Evolutionary conservation across 2,113 vertebrate species (phyloP), one percentile per base, ranked within the genome.

Genomic region (Pelvicachromis taeniatus): DNA sequence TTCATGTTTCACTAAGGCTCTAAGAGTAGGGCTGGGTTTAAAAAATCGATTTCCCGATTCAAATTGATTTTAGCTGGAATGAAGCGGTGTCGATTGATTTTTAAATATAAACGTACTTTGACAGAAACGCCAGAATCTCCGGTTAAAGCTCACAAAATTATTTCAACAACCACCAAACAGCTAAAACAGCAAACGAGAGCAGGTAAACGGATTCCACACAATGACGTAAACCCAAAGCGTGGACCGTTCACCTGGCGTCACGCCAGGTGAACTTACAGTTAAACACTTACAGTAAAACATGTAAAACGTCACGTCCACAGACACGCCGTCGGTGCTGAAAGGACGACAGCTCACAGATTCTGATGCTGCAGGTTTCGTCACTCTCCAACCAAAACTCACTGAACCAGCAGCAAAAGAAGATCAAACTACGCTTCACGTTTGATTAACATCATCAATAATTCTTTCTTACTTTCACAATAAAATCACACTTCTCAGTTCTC

Each of bases 31-130:
- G 6, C 17, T 3, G 59, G 1, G 1, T 63, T 35, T 63, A 4
- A 63, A 63, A n/a, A 63, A 0, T 1, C 0, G 3, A 4, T 35
- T 63, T 3, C 2, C 31, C 17, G n/a, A 2, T 12, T 63, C 17
- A 35, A n/a, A 63, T 63, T 3, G 35, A 4, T 35, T 63, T 35
- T 3, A 1, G 1, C 35, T 3, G 35, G 3, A 35, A 35, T 0
- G 7, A 9, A 9, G 2, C 12, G 59, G 35, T n/a, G 35, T 7
- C n/a, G 17, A 35, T 9, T 61, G 0, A n/a, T 33, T 35, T 61
- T 61, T 61, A 7, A 35, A 7, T 61, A 19, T 35, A 35, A 61
- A 61, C 35, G 31, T 4, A n/a, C 7, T 61, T 35, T 35, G n/a
- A n/a, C n/a, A n/a, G n/a, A 26, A 29, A 29, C 3, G 29, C 58